Evolutionary conservation across 2,888 invertebrate species (phyloP).

Genomic region (Zonitis immaculata): DNA sequence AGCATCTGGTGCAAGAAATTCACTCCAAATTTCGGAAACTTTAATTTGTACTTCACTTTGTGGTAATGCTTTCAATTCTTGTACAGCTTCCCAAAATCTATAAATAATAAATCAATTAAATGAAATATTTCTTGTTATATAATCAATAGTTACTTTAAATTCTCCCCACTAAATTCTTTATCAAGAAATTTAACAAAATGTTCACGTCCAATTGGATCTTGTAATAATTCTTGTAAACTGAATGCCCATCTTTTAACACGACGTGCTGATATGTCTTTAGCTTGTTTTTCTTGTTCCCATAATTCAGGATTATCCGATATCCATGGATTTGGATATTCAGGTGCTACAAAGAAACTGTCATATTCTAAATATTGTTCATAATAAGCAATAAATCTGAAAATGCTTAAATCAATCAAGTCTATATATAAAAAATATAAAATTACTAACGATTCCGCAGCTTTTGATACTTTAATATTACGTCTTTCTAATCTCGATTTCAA

Average conservation of each 20-base stretch:
- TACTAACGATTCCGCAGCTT: constrained; percentile 93
- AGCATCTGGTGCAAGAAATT: constrained; percentile 91
- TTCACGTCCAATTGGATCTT: constrained; percentile 92
- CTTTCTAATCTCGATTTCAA: constrained; percentile 77
- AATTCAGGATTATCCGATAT: constrained; percentile 90
- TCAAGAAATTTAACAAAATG: constrained; percentile 94
- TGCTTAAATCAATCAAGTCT: constrained; percentile 5
- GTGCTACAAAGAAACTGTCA: constrained; percentile 88
- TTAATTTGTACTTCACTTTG: constrained; percentile 77
- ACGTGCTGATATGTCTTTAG: constrained; percentile 88
- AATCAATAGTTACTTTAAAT: constrained; percentile 72
- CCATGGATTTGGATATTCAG: constrained; percentile 97
- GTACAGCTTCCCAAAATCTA: constrained; percentile 94
- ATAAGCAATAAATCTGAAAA: constrained; percentile 74
- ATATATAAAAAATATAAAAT: constrained; percentile 46
- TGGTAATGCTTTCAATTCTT: constrained; percentile 84
- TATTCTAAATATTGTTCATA: constrained; percentile 96
- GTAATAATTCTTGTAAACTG: constrained; percentile 87
- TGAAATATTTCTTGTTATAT: too few relatives aligned
- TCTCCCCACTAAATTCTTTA: constrained; percentile 98
- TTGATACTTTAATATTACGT: constrained; percentile 85
- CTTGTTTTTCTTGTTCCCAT: constrained; percentile 95
- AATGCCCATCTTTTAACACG: constrained; percentile 97
- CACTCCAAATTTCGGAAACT: constrained; percentile 85
- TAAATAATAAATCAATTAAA: constrained; percentile 16